Base-by-base conservation (phyloP, 2,888 invertebrate species). In the Megastigmus dorsalis region DNA sequence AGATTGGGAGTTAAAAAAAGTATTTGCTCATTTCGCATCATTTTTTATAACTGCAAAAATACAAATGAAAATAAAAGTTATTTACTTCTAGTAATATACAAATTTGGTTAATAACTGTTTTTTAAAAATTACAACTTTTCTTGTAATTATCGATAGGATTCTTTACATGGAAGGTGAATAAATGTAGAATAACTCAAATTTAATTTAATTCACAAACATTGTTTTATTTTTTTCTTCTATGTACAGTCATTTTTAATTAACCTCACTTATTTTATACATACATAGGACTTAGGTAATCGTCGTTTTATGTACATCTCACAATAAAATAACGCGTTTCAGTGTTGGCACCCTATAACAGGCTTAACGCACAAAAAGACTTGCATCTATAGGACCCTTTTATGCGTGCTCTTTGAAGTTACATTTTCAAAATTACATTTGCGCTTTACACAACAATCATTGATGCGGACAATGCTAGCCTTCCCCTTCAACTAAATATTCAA, bases 301-400 rank as follows among this genome's bases (percentile, higher is more conserved):
- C 43, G 33, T 30, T 75, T 66, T 77, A 77, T 77, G 55, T 77
- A 77, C 77, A 77, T 71, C 65, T 71, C 74, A 76, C 76, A 74
- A 38, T 69, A 67, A 67, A 74, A 74, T 71, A 65, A 74, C 65
- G 67, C 63, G 54, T 71, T 69, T 72, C 77, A 74, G 65, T 71
- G 68, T 74, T 74, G 74, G 71, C 74, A 77, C 77, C 71, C 71
- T 67, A 74, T 54, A 63, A 74, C 76, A 74, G 69, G 70, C 66
- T 76, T 28, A 70, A 62, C 73, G 70, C 74, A 72, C 62, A 59
- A 66, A 68, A 76, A 68, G 68, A 72, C 68, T 72, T 65, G 67
- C 66, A 74, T 74, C 74, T 70, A 76, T 74, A 76, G 70, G 76
- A 76, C 74, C 68, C 76, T 76, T 66, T 76, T 74, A 70, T 76